Evolutionary conservation across 2,797 vertebrate species (phyloP).

Genomic region (Tolypeutes matacus): DNA sequence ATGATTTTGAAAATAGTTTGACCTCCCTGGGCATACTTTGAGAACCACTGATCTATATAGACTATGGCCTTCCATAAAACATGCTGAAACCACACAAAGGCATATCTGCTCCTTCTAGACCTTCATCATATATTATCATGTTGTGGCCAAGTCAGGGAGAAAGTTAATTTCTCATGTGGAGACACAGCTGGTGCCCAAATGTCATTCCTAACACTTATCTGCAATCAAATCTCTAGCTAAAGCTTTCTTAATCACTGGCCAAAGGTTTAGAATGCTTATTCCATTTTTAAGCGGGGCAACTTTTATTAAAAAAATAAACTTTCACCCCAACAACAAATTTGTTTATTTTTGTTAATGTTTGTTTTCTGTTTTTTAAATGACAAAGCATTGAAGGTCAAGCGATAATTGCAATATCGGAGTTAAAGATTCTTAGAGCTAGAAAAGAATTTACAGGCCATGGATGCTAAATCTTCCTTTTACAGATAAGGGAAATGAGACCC

Average conservation of each 20-base stretch:
- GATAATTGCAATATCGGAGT: neutral
- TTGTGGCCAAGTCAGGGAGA: neutral
- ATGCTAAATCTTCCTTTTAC: neutral
- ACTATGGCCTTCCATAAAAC: neutral
- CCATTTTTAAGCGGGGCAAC: constrained; percentile 13
- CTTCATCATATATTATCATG: neutral
- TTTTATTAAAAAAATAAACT: constrained; percentile 43
- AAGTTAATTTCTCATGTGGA: neutral
- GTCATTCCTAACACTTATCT: neutral
- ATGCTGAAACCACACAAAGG: neutral
- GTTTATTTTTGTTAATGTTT: neutral
- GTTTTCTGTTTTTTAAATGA: constrained; percentile 12
- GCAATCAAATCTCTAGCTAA: neutral
- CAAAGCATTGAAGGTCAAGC: neutral
- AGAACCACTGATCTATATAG: neutral
- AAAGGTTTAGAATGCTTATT: neutral
- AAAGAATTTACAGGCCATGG: neutral
- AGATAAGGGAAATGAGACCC: neutral
- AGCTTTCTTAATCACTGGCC: constrained; percentile 32
- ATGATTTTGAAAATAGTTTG: constrained; percentile 14
- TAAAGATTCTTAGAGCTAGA: constrained; percentile 49
- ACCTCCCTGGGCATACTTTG: neutral
- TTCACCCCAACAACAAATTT: neutral
- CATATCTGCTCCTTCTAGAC: neutral
- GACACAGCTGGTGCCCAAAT: neutral